Evolutionary conservation across 2,113 vertebrate species (phyloP).

Genomic region (Saguinus imperator): DNA sequence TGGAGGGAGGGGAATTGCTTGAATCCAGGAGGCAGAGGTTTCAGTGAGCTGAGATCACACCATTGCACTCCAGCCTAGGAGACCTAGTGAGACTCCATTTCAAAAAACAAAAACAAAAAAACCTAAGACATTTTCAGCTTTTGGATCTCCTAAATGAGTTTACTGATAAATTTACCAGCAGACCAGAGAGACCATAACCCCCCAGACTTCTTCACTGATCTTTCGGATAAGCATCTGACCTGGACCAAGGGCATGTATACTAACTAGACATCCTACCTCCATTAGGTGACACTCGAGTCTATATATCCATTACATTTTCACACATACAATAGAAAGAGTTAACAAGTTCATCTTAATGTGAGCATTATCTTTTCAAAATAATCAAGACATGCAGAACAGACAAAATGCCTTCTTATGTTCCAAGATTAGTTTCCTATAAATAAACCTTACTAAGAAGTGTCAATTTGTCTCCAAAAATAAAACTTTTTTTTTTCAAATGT

Average conservation of each 20-base stretch:
- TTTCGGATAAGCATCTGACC: neutral
- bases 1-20: too few relatives aligned
- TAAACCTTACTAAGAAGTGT: neutral
- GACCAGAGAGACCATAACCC: neutral
- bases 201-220: neutral
- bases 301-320: neutral
- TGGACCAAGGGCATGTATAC: neutral
- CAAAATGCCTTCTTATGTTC: neutral
- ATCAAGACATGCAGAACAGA: conserved; percentile 1
- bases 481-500: neutral
- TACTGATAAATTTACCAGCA: neutral
- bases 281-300: neutral
- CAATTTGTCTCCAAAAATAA: conserved; percentile 2
- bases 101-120: too few relatives aligned
- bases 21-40: too few relatives aligned
- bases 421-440: conserved; percentile 30
- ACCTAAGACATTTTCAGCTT: neutral
- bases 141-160: neutral
- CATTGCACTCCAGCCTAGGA: too few relatives aligned
- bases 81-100: too few relatives aligned
- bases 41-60: too few relatives aligned
- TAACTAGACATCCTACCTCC: neutral
- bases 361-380: conserved; percentile 35
- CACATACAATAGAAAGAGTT: neutral
- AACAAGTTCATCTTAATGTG: neutral